Evolutionary conservation across 2,113 vertebrate genomes (phyloP), one percentile per base, ranked within the genome.

Genomic region (Hemichromis elongatus): DNA sequence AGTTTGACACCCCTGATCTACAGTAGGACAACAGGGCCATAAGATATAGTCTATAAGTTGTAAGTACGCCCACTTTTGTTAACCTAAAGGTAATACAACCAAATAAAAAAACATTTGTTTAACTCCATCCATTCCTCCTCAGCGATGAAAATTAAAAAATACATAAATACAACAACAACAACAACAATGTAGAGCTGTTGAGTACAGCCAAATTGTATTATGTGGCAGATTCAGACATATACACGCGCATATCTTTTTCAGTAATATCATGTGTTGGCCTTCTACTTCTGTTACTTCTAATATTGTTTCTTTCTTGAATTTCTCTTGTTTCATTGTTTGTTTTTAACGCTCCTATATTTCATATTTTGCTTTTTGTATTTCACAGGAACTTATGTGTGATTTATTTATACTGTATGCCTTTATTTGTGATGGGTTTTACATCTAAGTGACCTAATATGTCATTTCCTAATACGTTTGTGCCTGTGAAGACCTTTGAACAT

Each of bases 31-130:
- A 9, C 21, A 42, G 16, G 21, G 21, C 21, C 2, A 45, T 37
- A 18, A 70, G 37, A 24, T 45, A 18, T 45, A 70, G 21, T 18
- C 24, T 45, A 26, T 26, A 70, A 70, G 12, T 14, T 24, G 11
- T 24, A 37, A 63, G 59, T 63, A 66, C 0, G 35, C 7, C 0
- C 63, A 6, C 63, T 66, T 66, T 66, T 0, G 3, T 40, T 8
- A 40, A 21, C 19, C 35, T 14, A 40, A 40, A 70, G 18, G 9
- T 70, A 26, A 26, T 26, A 70, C 13, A 16, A 26, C 5, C 2
- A 45, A 45, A 70, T 45, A 21, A 21, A 45, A 70, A 70, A 45
- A 21, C 5, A 45, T 70, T 45, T 6, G 7, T 18, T 26, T 0
- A 70, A 26, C 66, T 45, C 24, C 24, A 68, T 3, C 12, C 12